Conservation (phyloP, 2,888 invertebrate species). For the Operophtera brumata region DNA sequence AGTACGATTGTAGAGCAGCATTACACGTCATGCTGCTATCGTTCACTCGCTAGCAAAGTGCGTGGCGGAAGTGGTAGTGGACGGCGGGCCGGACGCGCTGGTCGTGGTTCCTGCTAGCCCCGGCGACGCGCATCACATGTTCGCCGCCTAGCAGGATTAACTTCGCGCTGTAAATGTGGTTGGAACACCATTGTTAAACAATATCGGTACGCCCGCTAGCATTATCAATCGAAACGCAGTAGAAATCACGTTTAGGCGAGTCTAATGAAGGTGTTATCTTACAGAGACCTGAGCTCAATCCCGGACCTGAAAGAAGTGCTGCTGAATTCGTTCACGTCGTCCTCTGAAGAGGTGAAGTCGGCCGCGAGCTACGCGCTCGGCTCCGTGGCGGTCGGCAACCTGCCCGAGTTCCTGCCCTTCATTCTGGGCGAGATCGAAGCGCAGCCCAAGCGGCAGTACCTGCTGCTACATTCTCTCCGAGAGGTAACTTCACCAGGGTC, state of each 20-base stretch:
- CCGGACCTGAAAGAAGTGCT: conserved; percentile 88
- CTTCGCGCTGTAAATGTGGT: too few relatives aligned
- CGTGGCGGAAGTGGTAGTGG: conserved; percentile 94
- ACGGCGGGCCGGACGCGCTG: conserved; percentile 81
- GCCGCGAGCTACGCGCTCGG: conserved; percentile 98
- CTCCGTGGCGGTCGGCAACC: conserved; percentile 96
- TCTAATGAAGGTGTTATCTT: conserved; percentile 1
- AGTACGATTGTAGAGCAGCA: conserved; percentile 51
- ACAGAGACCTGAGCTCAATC: conserved; percentile 89
- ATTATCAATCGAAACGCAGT: too few relatives aligned
- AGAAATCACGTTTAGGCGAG: too few relatives aligned
- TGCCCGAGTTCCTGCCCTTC: conserved; percentile 95
- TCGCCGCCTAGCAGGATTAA: conserved; percentile 82
- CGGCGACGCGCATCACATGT: conserved; percentile 92
- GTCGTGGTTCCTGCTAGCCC: conserved; percentile 81
- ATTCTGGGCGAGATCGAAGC: conserved; percentile 96
- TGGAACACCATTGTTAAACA: too few relatives aligned
- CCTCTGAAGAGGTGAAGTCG: conserved; percentile 97
- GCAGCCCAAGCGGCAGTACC: conserved; percentile 96
- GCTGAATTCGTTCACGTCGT: conserved; percentile 92
- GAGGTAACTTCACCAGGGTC: conserved; percentile 82
- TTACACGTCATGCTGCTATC: too few relatives aligned
- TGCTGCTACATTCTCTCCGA: conserved; percentile 97
- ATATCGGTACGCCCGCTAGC: too few relatives aligned
- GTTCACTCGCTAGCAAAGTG: conserved; percentile 98